Base-by-base conservation (phyloP, 2,113 vertebrate genomes). In the Heterotis niloticus region DNA sequence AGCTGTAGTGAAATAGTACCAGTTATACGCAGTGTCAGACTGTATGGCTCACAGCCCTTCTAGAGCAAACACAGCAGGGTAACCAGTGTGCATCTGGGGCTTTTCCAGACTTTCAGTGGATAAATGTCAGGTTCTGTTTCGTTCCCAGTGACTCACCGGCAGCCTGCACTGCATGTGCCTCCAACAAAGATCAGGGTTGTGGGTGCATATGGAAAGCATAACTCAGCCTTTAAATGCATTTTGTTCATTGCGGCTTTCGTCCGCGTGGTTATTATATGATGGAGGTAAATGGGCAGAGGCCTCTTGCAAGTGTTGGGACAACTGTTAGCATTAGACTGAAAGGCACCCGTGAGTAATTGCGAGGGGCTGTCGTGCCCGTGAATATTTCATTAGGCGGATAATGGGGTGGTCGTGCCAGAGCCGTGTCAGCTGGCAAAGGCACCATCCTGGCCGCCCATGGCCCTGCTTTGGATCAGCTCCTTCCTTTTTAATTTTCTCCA, bases 341-440 rank as follows among this genome's bases (percentile, higher is more conserved):
- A 24, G 54, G 56, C 23, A 75, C 26, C 34, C 2, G 72, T 29
- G 29, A 34, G 57, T 62, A 60, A 76, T 76, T 76, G 29, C 57
- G 44, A 24, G 74, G 24, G 62, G 16, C 34, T 56, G 76, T 56
- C 56, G 64, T 28, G 16, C 64, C 44, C 26, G 54, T 77, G 64
- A 77, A 77, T 77, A 67, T 77, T 77, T 52, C 34, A 66, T 66
- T 26, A 66, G 75, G 75, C 64, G 12, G 23, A 66, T 77, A 77
- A 77, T 77, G 66, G 67, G 64, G 24, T 44, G 34, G n/a, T 62
- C 65, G 60, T 1, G 62, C n/a, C 18, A 62, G 75, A 62, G 34
- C n/a, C 26, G 26, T 76, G 74, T 76, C 26, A 76, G 74, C 18
- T 44, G 59, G 9, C 44, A 57, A 23, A 60, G 74, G 74, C 60